These are phyloP conservation scores for Drosophila pullipes DNA, from an alignment of 2,888 invertebrate species.

Conservation along the genomic window DNA sequence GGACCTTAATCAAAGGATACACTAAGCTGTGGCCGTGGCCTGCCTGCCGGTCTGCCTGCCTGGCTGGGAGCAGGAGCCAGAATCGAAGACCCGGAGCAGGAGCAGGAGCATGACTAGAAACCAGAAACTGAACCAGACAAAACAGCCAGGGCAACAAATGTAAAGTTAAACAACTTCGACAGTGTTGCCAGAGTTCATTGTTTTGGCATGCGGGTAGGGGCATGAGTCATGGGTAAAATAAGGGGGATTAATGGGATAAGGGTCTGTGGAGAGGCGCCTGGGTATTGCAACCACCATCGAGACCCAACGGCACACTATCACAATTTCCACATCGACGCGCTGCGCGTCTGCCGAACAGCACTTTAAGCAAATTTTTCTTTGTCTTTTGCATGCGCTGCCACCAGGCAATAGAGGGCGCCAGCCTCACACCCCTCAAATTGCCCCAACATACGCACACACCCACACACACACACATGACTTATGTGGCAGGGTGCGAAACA, in stretches of 20 bases:
- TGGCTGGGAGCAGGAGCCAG: background rate
- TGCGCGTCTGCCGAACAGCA: constrained; percentile 40
- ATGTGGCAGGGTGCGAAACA: constrained; percentile 71
- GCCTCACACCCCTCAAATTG: constrained; percentile 6
- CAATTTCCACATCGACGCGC: constrained; percentile 80
- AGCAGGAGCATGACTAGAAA: constrained; percentile 7
- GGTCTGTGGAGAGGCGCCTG: background rate
- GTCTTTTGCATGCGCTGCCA: constrained; percentile 63
- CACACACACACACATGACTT: constrained; percentile 66
- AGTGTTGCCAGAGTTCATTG: constrained; percentile 73
- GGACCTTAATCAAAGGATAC: constrained; percentile 70
- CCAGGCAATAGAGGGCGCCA: constrained; percentile 13
- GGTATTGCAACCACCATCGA: constrained; percentile 9
- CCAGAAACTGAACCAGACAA: constrained; percentile 26
- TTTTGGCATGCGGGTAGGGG: constrained; percentile 51
- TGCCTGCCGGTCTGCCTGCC: constrained; percentile 1
- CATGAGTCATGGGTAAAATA: background rate
- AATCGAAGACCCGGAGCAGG: background rate
- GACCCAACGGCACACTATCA: constrained; percentile 55
- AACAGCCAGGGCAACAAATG: constrained; percentile 63
- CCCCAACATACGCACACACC: constrained; percentile 11
- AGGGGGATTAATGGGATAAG: background rate
- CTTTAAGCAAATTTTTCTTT: constrained; percentile 72
- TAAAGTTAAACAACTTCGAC: constrained; percentile 76
- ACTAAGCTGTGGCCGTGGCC: constrained; percentile 58